These are phyloP conservation scores for Parazoanthus swiftii DNA, from an alignment of 92 coral and sea anemone species.

Conservation along the genomic window DNA sequence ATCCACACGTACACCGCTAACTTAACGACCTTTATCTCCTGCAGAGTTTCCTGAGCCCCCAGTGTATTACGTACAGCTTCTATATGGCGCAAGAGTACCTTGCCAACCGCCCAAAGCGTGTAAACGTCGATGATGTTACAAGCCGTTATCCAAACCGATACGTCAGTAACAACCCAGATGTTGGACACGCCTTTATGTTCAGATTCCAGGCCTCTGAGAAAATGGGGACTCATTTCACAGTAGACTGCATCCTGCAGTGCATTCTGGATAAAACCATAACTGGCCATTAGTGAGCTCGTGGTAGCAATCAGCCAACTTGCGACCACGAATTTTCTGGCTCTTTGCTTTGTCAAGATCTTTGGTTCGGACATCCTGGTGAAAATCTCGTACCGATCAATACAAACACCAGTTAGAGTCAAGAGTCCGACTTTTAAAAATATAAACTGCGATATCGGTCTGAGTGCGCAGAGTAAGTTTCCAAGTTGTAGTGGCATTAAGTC, in stretches of 20 bases:
- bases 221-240: slow-evolving; percentile 6
- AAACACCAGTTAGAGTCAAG: not conserved
- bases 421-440: slow-evolving; percentile 1
- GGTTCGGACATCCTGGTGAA: not conserved
- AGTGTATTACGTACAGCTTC: not conserved
- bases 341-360: not conserved
- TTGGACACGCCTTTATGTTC: not conserved
- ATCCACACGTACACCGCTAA: not conserved
- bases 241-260: not conserved
- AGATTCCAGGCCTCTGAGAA: not conserved
- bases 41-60: slow-evolving; percentile 20
- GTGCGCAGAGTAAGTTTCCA: slow-evolving; percentile 9
- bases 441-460: slow-evolving; percentile 11
- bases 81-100: not conserved
- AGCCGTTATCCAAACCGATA: not conserved
- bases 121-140: not conserved
- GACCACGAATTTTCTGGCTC: not conserved
- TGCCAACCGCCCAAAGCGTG: slow-evolving; percentile 5
- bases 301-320: not conserved
- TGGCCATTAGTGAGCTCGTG: not conserved
- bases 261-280: slow-evolving; percentile 10
- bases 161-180: not conserved
- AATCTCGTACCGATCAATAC: not conserved
- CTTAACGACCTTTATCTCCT: not conserved
- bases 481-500: not conserved